Base-by-base conservation (phyloP, 1,140 invertebrate genomes). In the Euura lappo region DNA sequence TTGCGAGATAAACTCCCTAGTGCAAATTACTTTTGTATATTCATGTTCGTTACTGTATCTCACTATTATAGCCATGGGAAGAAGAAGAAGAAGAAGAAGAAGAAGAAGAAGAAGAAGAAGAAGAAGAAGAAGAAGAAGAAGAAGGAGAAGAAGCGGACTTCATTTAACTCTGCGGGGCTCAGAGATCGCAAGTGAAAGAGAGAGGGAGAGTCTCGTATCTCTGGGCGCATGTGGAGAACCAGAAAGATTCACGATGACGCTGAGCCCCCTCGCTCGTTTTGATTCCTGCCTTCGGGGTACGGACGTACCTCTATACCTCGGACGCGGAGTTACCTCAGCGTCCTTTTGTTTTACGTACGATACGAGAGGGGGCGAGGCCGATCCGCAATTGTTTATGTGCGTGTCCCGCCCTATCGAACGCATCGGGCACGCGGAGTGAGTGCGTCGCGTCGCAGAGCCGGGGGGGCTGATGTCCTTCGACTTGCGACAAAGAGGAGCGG, bases 311-410 rank as follows among this genome's bases (percentile, higher is more conserved):
- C 60, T 64, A 10, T 28, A 44, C 66, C 44, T 68, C 66, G 13
- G 8, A 11, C 28, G 28, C 44, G 67, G 67, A 68, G 67, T 11
- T 43, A 44, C 67, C 11, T 42, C 28, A 8, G 10, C 28, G 67
- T 44, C 79, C 78, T 84, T 85, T 84, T 84, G 81, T 85, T 84
- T 79, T 75, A 78, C 72, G 79, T 74, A 75, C 79, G 84, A 28
- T 82, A 11, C 80, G 81, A 78, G 73, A 82, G 80, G 84, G 84
- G 85, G 85, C 85, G 85, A 86, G 85, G 84, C 81, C 79, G 78
- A 78, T 77, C 80, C 81, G 78, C 85, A 85, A 87, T 87, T 86
- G 85, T 87, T 87, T 87, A 87, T 86, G 84, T 81, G 71, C 83
- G 80, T 84, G 84, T 85, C 83, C 84, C 85, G 84, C 83, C 83